Conservation (phyloP, 2,113 vertebrate species). For the Corythoichthys haematopterus region DNA sequence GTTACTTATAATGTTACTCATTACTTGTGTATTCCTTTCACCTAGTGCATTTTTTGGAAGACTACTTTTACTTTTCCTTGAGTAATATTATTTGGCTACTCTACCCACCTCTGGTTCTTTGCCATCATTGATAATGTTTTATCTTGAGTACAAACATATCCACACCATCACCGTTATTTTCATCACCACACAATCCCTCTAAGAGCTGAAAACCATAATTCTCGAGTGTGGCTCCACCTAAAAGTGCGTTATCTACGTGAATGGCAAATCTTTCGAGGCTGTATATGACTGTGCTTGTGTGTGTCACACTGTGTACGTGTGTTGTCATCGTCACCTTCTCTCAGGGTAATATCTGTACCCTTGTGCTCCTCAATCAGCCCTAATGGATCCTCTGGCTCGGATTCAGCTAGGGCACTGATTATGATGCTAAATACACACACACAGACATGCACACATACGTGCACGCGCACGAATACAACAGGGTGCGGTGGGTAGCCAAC, state of each 20-base stretch:
- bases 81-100: too few species aligned
- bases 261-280: not conserved
- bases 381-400: conserved; percentile 73
- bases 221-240: not conserved
- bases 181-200: not conserved
- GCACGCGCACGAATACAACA: not conserved
- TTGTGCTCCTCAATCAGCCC: conserved; percentile 68
- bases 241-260: not conserved
- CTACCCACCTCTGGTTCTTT: too few species aligned
- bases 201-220: not conserved
- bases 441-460: conserved; percentile 22
- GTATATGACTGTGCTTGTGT: conserved; percentile 9
- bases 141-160: too few species aligned
- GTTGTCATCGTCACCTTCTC: conserved; percentile 59
- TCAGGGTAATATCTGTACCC: conserved; percentile 63
- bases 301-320: conserved; percentile 6
- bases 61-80: too few species aligned
- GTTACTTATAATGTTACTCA: too few species aligned
- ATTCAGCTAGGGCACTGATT: conserved; percentile 46
- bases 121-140: too few species aligned
- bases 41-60: too few species aligned
- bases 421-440: conserved; percentile 2
- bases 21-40: too few species aligned
- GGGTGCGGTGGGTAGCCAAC: conserved; percentile 39
- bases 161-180: not conserved